These are phyloP conservation scores for Seira sanloemensis DNA, from an alignment of 2,888 invertebrate genomes.

Conservation along the genomic window DNA sequence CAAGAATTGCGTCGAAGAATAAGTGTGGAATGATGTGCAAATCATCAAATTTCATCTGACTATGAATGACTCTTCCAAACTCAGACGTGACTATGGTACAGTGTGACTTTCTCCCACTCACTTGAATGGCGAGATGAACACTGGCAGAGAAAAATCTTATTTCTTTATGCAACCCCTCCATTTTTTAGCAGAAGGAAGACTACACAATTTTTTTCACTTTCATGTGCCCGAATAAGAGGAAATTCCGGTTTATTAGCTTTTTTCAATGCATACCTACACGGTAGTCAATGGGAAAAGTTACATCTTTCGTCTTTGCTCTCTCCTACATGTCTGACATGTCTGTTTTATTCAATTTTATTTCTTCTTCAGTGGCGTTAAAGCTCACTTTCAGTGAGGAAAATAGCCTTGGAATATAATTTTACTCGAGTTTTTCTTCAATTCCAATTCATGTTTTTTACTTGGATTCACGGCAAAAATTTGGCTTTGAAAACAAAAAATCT, in stretches of 20 bases:
- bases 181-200: too few relatives aligned
- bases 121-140: slow-evolving; percentile 11
- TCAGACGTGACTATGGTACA: not conserved
- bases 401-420: not conserved
- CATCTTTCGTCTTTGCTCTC: not conserved
- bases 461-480: too few relatives aligned
- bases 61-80: slow-evolving; percentile 2
- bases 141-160: not conserved
- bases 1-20: not conserved
- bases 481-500: too few relatives aligned
- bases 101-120: not conserved
- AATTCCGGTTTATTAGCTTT: slow-evolving; percentile 60
- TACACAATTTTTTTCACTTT: not conserved
- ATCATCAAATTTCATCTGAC: slow-evolving; percentile 26
- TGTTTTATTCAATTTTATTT: slow-evolving; percentile 13
- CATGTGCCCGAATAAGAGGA: slow-evolving; percentile 42
- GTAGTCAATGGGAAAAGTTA: not conserved
- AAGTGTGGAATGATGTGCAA: slow-evolving; percentile 22
- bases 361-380: not conserved
- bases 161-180: too few relatives aligned
- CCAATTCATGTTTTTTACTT: too few relatives aligned
- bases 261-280: slow-evolving; percentile 35
- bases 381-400: not conserved
- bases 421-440: too few relatives aligned
- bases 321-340: not conserved